A percentile compares a stretch with the other conserved stretches of the same genome.
phyloP scores from a whole-genome alignment of 2,888 invertebrate genomes.

The Melieria omissa region DNA sequence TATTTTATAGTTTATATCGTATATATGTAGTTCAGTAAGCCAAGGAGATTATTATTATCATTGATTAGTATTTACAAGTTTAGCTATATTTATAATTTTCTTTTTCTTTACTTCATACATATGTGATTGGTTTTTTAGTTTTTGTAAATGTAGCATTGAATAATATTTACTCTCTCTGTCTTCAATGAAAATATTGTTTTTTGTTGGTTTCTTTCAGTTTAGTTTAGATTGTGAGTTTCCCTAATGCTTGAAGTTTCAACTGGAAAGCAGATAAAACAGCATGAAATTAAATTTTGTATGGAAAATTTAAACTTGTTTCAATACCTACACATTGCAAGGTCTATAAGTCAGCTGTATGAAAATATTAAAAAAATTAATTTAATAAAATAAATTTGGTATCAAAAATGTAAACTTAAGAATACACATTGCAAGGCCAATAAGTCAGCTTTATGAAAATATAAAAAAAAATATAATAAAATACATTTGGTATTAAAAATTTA shows the following conservation, averaged over 20 bases:
- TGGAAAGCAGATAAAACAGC: background rate
- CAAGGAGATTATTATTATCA: background rate
- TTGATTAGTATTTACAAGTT: conserved; percentile 1
- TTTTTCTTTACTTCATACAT: conserved; percentile 47
- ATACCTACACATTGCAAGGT: no score
- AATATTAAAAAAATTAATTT: no score
- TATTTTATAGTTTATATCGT: background rate
- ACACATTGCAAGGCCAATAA: no score
- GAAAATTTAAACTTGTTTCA: no score
- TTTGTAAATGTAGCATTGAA: conserved; percentile 25
- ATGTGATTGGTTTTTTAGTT: conserved; percentile 42
- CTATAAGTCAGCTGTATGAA: no score
- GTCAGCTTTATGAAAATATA: no score
- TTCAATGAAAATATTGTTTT: conserved; percentile 21
- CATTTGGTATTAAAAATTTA: no score
- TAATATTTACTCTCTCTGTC: conserved; percentile 5
- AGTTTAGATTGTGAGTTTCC: conserved; percentile 27
- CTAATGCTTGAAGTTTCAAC: conserved; percentile 29
- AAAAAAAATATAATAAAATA: no score
- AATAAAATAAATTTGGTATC: no score
- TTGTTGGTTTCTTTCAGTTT: conserved; percentile 27
- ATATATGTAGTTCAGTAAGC: conserved; percentile 2
- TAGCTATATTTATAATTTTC: conserved; percentile 1
- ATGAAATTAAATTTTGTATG: no score
- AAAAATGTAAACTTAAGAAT: no score